Conservation (phyloP, 1,140 invertebrate species). For the Zaprionus ghesquierei region DNA sequence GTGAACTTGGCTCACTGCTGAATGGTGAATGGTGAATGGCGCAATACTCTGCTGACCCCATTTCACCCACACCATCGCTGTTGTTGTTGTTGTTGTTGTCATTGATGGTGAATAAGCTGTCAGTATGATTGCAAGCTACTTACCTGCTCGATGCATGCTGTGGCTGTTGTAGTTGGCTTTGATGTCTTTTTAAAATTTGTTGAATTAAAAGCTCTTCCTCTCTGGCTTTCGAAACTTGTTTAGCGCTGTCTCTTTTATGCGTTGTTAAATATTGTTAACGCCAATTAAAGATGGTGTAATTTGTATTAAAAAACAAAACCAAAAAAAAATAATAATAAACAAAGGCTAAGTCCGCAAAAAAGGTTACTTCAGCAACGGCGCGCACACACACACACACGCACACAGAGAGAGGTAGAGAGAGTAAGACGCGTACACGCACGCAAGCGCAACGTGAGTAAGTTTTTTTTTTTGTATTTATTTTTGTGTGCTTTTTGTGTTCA, state of each 20-base stretch:
- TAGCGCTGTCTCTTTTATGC: neutral
- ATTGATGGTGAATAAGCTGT: neutral
- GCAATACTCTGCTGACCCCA: neutral
- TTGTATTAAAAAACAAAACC: slow-evolving; percentile 9
- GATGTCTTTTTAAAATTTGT: neutral
- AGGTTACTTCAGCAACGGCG: neutral
- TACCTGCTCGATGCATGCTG: slow-evolving; percentile 11
- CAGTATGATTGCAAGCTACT: neutral
- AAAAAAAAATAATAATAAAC: slow-evolving; percentile 3
- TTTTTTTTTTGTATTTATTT: neutral
- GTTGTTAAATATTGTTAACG: neutral
- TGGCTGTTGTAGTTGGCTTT: slow-evolving; percentile 11
- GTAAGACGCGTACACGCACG: slow-evolving; percentile 14
- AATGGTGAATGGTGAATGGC: neutral
- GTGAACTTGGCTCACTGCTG: neutral
- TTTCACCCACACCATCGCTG: neutral
- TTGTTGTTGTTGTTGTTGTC: neutral
- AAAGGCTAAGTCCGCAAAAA: slow-evolving; percentile 21
- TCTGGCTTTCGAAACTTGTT: slow-evolving; percentile 1
- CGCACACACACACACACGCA: slow-evolving; percentile 5
- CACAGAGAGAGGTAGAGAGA: neutral
- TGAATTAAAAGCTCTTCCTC: neutral
- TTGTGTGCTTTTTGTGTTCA: neutral
- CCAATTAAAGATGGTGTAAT: slow-evolving; percentile 14
- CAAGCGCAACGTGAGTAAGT: slow-evolving; percentile 39